Conservation (phyloP, 2,797 vertebrate genomes). For the Sebastes glaucus region DNA sequence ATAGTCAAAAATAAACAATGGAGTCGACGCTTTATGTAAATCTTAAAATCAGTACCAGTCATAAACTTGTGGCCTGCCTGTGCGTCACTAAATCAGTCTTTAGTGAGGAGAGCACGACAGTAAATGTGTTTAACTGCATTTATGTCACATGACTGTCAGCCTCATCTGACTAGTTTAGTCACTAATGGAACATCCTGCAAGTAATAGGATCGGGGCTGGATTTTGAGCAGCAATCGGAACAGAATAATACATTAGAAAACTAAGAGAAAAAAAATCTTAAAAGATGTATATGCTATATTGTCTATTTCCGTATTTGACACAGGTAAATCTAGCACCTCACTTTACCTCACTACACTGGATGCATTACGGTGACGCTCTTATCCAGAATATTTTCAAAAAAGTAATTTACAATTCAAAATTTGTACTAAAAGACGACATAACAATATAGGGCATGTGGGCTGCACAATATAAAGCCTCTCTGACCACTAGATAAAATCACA, state of each 20-base stretch:
- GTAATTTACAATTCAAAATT: neutral
- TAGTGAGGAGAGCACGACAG: constrained; percentile 16
- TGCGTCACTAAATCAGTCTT: neutral
- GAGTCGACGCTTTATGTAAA: neutral
- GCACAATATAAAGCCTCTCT: neutral
- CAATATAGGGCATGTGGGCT: neutral
- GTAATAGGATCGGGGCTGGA: constrained; percentile 16
- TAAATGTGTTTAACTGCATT: constrained; percentile 31
- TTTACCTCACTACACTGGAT: neutral
- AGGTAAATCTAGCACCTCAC: neutral
- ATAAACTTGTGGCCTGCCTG: neutral
- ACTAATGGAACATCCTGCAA: constrained; percentile 7
- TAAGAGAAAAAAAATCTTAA: neutral
- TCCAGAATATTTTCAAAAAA: neutral
- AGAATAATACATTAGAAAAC: neutral
- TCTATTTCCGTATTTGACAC: neutral
- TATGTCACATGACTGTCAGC: constrained; percentile 42
- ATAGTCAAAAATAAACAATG: neutral
- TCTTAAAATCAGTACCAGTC: neutral
- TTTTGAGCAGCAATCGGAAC: neutral
- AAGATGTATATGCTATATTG: neutral
- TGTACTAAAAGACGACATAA: neutral
- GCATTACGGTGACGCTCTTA: neutral
- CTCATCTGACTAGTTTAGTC: constrained; percentile 5
- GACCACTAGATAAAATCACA: neutral